Conservation (phyloP, 92 coral and sea anemone species). For the Bergia puertoricense region DNA sequence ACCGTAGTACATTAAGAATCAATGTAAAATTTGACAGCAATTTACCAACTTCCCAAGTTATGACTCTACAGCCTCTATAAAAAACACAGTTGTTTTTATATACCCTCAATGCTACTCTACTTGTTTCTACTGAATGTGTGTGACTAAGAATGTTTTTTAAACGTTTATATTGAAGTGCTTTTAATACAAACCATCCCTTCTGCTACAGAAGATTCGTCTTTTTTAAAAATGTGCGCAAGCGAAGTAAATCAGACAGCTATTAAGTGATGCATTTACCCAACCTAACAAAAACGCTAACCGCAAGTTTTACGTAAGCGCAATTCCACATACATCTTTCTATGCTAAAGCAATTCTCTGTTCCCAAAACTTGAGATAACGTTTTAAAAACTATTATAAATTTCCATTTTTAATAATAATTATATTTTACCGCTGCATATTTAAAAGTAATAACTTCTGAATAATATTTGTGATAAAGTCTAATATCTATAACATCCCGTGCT, state of each 20-base stretch:
- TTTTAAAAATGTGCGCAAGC: neutral
- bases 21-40: neutral
- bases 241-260: neutral
- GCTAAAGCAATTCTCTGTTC: neutral
- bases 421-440: neutral
- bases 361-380: conserved; percentile 30
- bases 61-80: neutral
- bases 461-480: conserved; percentile 1
- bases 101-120: neutral
- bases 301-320: conserved; percentile 11
- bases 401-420: neutral
- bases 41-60: conserved; percentile 1
- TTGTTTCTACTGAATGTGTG: conserved; percentile 5
- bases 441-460: conserved; percentile 10
- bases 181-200: conserved; percentile 21
- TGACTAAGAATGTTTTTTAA: neutral
- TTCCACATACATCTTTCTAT: neutral
- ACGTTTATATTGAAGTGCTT: conserved; percentile 17
- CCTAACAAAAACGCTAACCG: neutral
- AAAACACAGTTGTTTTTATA: neutral
- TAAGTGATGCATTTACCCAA: conserved; percentile 15
- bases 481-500: neutral
- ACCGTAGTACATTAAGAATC: conserved; percentile 6
- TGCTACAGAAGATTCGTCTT: conserved; percentile 41
- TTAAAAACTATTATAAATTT: neutral